Evolutionary conservation across 2,888 invertebrate species (phyloP), one percentile per base, ranked within the genome.

Genomic region (Patella ulyssiponensis): DNA sequence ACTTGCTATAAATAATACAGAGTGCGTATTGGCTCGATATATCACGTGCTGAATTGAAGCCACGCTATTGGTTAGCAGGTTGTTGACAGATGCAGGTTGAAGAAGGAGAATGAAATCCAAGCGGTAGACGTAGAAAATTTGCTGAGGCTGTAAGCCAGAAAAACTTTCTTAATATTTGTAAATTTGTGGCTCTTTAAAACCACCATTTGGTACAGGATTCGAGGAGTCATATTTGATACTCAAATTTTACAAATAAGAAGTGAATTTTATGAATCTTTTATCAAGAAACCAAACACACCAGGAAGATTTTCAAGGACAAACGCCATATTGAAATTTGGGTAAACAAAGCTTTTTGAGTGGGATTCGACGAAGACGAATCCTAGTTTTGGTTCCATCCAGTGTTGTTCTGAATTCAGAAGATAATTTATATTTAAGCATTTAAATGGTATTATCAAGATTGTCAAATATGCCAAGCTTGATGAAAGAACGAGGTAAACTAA

Each of bases 381-480:
- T 44, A 44, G 44, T 9, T 44, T 44, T 44, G 44, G 44, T 44
- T 44, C 44, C 44, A 44, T 44, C 44, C 44, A 44, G 44, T 44
- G 44, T 5, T 44, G 44, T 44, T 44, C 44, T 44, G 44, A 44
- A 44, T 9, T 44, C 44, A 44, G 44, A 44, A 44, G 44, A 44
- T 44, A 44, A 44, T 44, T 44, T 44, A 44, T 44, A 44, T 44
- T 44, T 52, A 17, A 54, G 23, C 51, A 53, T 58, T 64, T 69
- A 76, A 76, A 76, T 76, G 76, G 76, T 76, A 64, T 54, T 76
- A 73, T 76, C 76, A 72, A 76, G 72, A 72, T 23, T 64, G 23
- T 52, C 69, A 12, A 69, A 27, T 69, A 76, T 76, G 76, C 71
- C 76, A 20, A 76, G 69, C 56, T 69, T 72, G 14, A 76, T 72